Base-by-base conservation (phyloP, 2,113 vertebrate species). In the Butastur rufipennis region DNA sequence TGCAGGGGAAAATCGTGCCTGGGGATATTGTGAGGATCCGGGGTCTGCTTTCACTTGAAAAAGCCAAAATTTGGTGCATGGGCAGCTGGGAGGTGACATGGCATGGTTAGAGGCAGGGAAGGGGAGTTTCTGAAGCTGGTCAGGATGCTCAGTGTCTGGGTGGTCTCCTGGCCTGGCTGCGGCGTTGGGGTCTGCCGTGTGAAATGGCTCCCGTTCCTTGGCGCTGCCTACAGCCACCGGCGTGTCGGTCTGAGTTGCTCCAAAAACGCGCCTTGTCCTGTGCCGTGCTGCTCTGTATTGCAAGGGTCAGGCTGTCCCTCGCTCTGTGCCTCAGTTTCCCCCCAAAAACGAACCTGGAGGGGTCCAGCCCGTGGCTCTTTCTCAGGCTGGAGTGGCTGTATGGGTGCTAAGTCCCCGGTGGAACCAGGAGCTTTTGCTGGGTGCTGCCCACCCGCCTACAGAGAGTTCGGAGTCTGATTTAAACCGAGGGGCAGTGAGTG, bases 241-340 rank as follows among this genome's bases (percentile, higher is more conserved):
- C 3, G 4, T 1, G 1, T 53, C 7, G 13, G 43, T n/a, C n/a
- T 4, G 23, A 45, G 42, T 29, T 2, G 2, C 52, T 45, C 83
- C 15, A 10, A 25, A 29, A 62, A 20, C 2, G 7, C 1, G 9
- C 26, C 55, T 43, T 1, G 1, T 67, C 42, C 61, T 45, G 66
- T 15, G 29, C 67, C 2, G 7, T 7, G 17, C 73, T 53, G 67
- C 52, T 62, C 34, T 0, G 0, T 20, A 13, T 31, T 0, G 0
- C 0, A 3, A 27, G 43, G n/a, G 11, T 13, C 0, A 0, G 27
- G 29, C 2, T 1, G 20, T 45, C 34, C 63, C 40, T 38, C 65
- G 23, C 22, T 65, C 20, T 10, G 21, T 81, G 68, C 79, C n/a
- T 90, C 52, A 11, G n/a, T 81, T 87, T 52, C 40, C n/a, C 9